A percentile compares a stretch with the other conserved stretches of the same genome.
Evolutionary conservation across 2,113 vertebrate species (phyloP).

Genomic region (Ptychochromis oligacanthus): DNA sequence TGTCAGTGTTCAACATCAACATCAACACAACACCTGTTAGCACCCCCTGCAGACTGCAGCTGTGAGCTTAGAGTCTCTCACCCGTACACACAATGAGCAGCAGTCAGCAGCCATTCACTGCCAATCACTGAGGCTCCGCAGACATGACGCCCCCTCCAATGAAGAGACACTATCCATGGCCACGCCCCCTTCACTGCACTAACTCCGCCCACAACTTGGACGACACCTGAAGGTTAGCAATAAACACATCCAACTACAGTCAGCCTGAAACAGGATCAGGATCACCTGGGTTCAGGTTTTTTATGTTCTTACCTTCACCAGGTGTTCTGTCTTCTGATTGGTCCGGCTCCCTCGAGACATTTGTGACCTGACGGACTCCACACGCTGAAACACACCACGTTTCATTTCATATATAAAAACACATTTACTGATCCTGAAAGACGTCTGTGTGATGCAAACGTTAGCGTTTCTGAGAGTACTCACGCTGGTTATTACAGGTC

Average conservation of each 20-base stretch:
- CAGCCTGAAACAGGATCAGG: not conserved
- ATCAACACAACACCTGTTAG: not conserved
- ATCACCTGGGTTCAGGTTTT: not conserved
- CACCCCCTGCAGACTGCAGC: not conserved
- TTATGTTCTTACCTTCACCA: constrained; percentile 5
- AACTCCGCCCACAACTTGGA: constrained; percentile 85
- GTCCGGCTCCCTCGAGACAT: rapidly evolving
- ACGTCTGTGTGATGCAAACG: not conserved
- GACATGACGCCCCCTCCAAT: constrained; percentile 62
- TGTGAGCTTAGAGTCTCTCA: constrained; percentile 59
- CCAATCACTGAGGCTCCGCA: constrained; percentile 89
- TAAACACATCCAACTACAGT: not conserved
- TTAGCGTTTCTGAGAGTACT: constrained; percentile 61
- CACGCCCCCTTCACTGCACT: constrained; percentile 83
- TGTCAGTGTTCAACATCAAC: not conserved
- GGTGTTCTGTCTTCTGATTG: constrained; percentile 8
- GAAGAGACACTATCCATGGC: constrained; percentile 90
- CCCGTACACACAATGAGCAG: constrained; percentile 93
- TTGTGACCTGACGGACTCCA: constrained; percentile 70
- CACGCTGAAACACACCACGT: constrained; percentile 80
- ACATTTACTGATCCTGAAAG: not conserved
- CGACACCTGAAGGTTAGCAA: constrained; percentile 14
- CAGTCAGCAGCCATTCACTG: constrained; percentile 88
- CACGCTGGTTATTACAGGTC: constrained; percentile 85
- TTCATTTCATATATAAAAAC: not conserved